Evolutionary conservation across 2,113 vertebrate genomes (phyloP), one percentile per base, ranked within the genome.

Genomic region (Elanoides forficatus): DNA sequence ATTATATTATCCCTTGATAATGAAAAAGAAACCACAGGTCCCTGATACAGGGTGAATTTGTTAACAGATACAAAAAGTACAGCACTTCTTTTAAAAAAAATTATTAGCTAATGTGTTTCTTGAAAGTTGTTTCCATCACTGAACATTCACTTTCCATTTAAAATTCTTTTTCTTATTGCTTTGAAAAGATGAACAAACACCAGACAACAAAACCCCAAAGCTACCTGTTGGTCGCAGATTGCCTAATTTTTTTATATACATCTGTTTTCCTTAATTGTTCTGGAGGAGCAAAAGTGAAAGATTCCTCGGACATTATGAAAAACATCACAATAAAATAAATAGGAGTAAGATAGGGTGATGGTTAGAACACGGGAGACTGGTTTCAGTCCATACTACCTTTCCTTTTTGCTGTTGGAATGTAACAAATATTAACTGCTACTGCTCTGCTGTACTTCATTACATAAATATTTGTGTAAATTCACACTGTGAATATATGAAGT

Each of bases 341-440:
- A 74, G 8, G 26, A 72, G 47, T 60, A 65, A 88, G 94, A 66
- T 52, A 88, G 4, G 21, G 38, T 50, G 12, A 56, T 76, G 32
- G 74, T 53, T 56, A 81, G 48, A 87, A 75, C 30, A 15, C 3
- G 52, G 97, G 65, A 84, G 60, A 8, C 42, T 70, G 80, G 22
- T 70, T 97, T 89, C 73, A 93, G 82, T 95, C 78, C 68, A 52
- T 15, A 15, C 55, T 92, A 93, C 91, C 81, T 97, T 97, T 91
- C 50, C 74, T 86, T 90, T 94, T 82, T 96, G 43, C 90, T 88
- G 26, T 68, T 94, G 88, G 84, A 96, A 81, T 74, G 79, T 92
- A 96, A 96, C 95, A 96, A 95, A 97, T 81, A 97, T 96, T 95
- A 85, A 88, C 93, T 95, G 73, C 96, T 97, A 95, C 93, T 92